These are phyloP conservation scores for Miltochrista miniata DNA, from an alignment of 2,888 invertebrate genomes.

Conservation along the genomic window DNA sequence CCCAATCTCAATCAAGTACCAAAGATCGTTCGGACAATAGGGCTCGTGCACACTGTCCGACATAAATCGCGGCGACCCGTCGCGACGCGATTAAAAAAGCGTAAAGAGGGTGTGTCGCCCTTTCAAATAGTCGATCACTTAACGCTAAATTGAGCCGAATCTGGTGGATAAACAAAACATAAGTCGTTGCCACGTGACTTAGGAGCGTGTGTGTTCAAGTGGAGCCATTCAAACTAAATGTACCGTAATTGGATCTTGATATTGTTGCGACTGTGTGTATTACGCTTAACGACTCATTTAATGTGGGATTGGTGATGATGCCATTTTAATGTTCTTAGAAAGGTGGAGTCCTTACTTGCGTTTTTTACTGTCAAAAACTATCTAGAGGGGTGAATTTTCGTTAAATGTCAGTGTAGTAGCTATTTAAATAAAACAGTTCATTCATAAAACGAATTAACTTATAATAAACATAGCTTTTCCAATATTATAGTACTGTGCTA, in stretches of 20 bases:
- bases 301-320: conserved; percentile 16
- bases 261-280: conserved; percentile 52
- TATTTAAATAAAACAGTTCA: background rate
- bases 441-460: too few relatives aligned
- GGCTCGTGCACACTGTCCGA: conserved; percentile 59
- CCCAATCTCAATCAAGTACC: conserved; percentile 65
- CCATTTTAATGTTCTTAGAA: conserved; percentile 4
- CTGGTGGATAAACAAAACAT: conserved; percentile 72
- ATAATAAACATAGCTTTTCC: too few relatives aligned
- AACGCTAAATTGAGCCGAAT: conserved; percentile 75
- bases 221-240: conserved; percentile 69
- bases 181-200: conserved; percentile 62
- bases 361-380: background rate
- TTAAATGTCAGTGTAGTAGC: background rate
- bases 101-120: conserved; percentile 64
- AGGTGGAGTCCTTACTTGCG: background rate
- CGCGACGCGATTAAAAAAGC: conserved; percentile 61
- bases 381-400: background rate
- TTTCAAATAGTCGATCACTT: conserved; percentile 61
- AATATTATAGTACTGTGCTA: too few relatives aligned
- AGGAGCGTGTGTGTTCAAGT: conserved; percentile 49
- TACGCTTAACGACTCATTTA: conserved; percentile 46
- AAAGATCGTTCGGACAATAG: conserved; percentile 45
- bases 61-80: conserved; percentile 64
- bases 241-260: conserved; percentile 77